A percentile compares a stretch with the other conserved stretches of the same genome.
Conservation (phyloP, 2,797 vertebrate species). For the Margarornis squamiger region DNA sequence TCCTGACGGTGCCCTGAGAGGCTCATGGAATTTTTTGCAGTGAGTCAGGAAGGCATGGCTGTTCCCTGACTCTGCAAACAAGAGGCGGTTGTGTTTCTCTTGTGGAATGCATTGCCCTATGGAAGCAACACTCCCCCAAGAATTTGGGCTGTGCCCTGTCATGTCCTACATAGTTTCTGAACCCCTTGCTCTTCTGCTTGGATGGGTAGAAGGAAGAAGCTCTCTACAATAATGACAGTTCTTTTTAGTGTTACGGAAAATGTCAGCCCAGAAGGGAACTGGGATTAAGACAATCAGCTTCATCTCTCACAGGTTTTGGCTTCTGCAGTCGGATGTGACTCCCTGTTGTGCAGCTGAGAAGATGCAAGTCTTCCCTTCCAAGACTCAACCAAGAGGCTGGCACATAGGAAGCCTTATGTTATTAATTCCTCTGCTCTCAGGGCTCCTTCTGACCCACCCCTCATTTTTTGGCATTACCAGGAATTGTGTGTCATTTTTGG, state of each 20-base stretch:
- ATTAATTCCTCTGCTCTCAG: background rate
- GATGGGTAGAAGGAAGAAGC: background rate
- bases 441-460: background rate
- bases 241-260: background rate
- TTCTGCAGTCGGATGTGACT: background rate
- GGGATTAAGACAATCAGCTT: background rate
- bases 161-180: conserved; percentile 18
- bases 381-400: background rate
- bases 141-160: background rate
- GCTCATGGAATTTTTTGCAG: background rate
- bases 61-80: background rate
- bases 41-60: background rate
- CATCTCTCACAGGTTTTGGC: background rate
- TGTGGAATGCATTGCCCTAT: background rate
- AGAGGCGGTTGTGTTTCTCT: background rate
- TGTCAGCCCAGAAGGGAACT: background rate
- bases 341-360: background rate
- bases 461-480: background rate
- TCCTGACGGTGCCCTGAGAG: background rate
- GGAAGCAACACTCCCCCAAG: background rate
- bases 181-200: background rate
- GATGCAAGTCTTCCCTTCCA: background rate
- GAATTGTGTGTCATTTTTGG: background rate
- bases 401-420: background rate
- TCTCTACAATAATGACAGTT: background rate